Conservation (phyloP, 2,113 vertebrate genomes). For the Rhynchomys soricoides region DNA sequence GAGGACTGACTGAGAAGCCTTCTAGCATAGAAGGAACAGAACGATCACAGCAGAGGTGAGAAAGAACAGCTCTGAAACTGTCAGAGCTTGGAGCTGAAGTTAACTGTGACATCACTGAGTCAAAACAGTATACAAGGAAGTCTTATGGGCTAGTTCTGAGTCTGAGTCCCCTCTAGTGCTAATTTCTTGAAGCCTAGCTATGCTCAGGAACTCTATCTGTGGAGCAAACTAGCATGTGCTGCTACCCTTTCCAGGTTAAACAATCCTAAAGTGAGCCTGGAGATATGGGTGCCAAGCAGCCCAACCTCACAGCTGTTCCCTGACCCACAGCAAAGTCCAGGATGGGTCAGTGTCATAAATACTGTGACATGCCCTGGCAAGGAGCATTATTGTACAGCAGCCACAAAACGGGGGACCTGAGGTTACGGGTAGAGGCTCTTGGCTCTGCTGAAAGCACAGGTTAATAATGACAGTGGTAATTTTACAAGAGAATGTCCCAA, state of each 20-base stretch:
- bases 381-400: not conserved
- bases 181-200: constrained; percentile 14
- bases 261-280: constrained; percentile 14
- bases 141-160: not conserved
- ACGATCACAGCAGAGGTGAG: not conserved
- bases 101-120: not conserved
- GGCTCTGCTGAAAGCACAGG: not conserved
- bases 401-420: not conserved
- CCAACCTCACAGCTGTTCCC: constrained; percentile 45
- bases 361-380: constrained; percentile 16
- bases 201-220: constrained; percentile 31
- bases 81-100: not conserved
- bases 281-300: constrained; percentile 3
- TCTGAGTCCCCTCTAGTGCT: not conserved
- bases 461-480: not conserved
- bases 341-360: constrained; percentile 39
- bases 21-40: not conserved
- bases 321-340: constrained; percentile 1
- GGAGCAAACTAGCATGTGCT: not conserved
- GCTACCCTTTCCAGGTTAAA: constrained; percentile 37
- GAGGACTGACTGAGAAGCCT: not conserved
- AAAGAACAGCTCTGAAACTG: not conserved
- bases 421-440: not conserved
- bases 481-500: not conserved
- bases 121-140: not conserved